phyloP scores from a whole-genome alignment of 2,113 vertebrate genomes.

The Tachycineta bicolor region DNA sequence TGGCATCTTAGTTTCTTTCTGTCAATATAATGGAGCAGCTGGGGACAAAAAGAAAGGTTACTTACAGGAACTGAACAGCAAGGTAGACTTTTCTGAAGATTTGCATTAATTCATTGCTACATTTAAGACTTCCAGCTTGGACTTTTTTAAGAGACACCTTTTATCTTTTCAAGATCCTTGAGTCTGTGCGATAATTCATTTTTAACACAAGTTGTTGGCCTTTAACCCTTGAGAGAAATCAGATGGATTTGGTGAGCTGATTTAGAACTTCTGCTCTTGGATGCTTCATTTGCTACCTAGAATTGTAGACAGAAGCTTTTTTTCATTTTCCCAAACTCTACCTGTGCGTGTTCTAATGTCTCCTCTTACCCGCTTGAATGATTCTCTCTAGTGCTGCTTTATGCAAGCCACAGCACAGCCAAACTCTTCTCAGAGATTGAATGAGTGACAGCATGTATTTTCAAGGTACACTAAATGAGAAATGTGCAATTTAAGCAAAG shows the following conservation, averaged over 20 bases:
- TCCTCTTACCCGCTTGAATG: neutral
- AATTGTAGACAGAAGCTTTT: neutral
- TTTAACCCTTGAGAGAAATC: slow-evolving; percentile 41
- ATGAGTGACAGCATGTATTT: slow-evolving; percentile 43
- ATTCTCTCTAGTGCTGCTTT: neutral
- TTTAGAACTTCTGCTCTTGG: neutral
- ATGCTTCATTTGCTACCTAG: neutral
- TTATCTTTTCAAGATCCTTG: neutral
- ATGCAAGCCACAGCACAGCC: neutral
- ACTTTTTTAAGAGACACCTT: neutral
- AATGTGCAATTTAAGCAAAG: slow-evolving; percentile 66
- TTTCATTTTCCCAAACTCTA: neutral
- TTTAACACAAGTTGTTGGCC: neutral
- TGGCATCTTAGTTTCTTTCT: slow-evolving; percentile 17
- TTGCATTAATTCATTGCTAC: neutral
- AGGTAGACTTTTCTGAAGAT: neutral
- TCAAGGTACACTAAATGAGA: slow-evolving; percentile 65
- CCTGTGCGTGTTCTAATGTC: neutral
- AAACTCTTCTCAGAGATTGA: neutral
- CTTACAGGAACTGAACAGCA: neutral
- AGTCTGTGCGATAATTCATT: neutral
- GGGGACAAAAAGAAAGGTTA: neutral
- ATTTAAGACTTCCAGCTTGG: neutral
- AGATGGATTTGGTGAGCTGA: neutral
- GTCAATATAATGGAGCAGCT: neutral